These are phyloP conservation scores for Limanda limanda DNA, from an alignment of 2,113 vertebrate genomes.

Conservation along the genomic window DNA sequence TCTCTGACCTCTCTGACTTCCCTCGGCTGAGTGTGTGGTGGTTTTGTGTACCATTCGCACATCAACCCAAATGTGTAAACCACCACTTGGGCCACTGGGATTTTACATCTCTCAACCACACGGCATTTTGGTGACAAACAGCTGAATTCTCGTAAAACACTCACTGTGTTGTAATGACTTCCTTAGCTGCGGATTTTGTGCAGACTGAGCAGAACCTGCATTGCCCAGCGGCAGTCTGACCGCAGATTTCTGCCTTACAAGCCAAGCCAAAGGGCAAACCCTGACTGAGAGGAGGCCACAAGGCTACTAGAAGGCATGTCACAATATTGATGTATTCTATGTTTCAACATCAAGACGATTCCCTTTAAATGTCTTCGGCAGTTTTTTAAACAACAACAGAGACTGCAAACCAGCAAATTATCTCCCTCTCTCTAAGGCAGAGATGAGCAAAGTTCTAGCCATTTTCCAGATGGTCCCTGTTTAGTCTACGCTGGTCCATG, in stretches of 20 bases:
- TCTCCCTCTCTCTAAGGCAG: not conserved
- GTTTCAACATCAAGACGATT: too few relatives aligned
- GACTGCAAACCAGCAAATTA: not conserved
- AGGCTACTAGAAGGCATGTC: not conserved
- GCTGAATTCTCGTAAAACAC: constrained; percentile 49
- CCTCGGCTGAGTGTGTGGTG: constrained; percentile 10
- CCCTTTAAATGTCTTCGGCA: not conserved
- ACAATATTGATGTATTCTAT: not conserved
- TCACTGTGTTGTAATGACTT: constrained; percentile 53
- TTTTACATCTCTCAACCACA: constrained; percentile 55
- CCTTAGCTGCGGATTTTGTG: constrained; percentile 28
- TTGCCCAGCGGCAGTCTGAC: constrained; percentile 35
- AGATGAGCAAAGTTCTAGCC: not conserved
- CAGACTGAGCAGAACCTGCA: constrained; percentile 38
- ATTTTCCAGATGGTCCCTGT: not conserved
- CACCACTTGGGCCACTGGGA: constrained; percentile 33
- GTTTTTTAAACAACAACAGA: not conserved
- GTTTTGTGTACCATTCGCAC: constrained; percentile 43
- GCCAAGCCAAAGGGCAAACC: constrained; percentile 20
- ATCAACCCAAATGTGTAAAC: constrained; percentile 44
- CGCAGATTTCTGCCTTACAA: constrained; percentile 29
- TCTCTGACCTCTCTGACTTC: constrained; percentile 8
- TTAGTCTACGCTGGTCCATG: not conserved
- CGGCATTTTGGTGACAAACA: constrained; percentile 62
- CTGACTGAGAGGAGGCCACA: not conserved